A percentile compares a stretch with the other conserved stretches of the same genome.
Conservation (phyloP, 2,113 vertebrate genomes). For the Xiphophorus maculatus region DNA sequence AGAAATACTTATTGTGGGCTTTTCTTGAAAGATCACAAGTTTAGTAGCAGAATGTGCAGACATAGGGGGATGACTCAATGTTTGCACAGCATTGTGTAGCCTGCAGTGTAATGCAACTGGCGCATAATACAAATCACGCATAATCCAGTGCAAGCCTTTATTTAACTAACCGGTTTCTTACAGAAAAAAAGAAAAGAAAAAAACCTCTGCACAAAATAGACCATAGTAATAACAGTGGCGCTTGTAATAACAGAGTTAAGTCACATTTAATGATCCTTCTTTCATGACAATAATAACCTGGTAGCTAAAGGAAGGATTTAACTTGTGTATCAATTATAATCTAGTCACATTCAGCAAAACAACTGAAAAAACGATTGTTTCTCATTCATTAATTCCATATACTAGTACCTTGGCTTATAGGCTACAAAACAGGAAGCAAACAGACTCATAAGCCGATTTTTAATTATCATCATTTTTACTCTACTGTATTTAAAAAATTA, state of each 20-base stretch:
- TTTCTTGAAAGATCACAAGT: too few species aligned
- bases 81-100: background rate
- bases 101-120: background rate
- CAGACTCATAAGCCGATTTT: background rate
- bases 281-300: slow-evolving; percentile 20
- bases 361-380: background rate
- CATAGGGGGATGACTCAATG: background rate
- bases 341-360: background rate
- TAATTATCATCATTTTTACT: background rate
- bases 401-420: background rate
- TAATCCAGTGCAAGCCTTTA: background rate
- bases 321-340: slow-evolving; percentile 8
- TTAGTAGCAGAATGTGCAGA: background rate
- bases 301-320: background rate
- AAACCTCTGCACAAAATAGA: slow-evolving; percentile 3
- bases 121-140: background rate
- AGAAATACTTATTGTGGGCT: too few species aligned
- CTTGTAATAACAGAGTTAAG: slow-evolving; percentile 36
- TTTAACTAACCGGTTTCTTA: slow-evolving; percentile 5
- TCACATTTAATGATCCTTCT: slow-evolving; percentile 33
- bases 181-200: too few species aligned
- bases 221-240: slow-evolving; percentile 43
- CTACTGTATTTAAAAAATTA: background rate
- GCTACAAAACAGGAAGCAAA: background rate
- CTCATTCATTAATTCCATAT: background rate